Evolutionary conservation across 2,797 vertebrate genomes (phyloP), one percentile per base, ranked within the genome.

Genomic region (Enteromius fasciolatus): DNA sequence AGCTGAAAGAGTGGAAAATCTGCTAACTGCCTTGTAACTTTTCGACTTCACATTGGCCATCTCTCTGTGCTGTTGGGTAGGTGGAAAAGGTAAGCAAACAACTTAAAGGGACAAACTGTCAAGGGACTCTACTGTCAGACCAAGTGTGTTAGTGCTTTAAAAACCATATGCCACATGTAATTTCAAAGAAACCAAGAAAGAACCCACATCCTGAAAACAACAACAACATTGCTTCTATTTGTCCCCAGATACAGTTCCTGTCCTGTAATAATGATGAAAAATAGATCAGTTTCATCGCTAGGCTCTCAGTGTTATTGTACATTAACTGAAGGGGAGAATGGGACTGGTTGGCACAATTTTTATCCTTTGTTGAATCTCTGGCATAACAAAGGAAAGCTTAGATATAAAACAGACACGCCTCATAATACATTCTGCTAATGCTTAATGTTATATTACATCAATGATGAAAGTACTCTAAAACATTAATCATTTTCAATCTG

Each of bases 1-100:
- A 50, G 46, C 61, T 46, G 18, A 83, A 78, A 59, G 50, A 14
- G 36, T 77, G 39, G 48, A 69, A 82, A 57, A 77, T 50, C 69
- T 78, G 23, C 46, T 48, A 50, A 73, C 69, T 52, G 69, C 69
- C 9, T 52, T 1, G 4, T 73, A 31, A 73, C 69, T 28, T 46
- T 17, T 41, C 1, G 6, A 25, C 67, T 69, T 46, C n/a, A 69
- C n/a, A 46, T 31, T 46, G 15, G 20, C 69, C 25, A 18, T 50
- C 23, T 20, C 44, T 31, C 69, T 44, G 41, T 31, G 9, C 25
- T 23, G n/a, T 25, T 69, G 12, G 67, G 39, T 5, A 44, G n/a
- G 11, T 23, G 36, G n/a, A 46, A 44, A 23, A 69, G 67, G 39
- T 69, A 50, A 31, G 25, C 59, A 63, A 46, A 63, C 36, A 44